Base-by-base conservation (phyloP, 2,113 vertebrate species). In the Sorex araneus region DNA sequence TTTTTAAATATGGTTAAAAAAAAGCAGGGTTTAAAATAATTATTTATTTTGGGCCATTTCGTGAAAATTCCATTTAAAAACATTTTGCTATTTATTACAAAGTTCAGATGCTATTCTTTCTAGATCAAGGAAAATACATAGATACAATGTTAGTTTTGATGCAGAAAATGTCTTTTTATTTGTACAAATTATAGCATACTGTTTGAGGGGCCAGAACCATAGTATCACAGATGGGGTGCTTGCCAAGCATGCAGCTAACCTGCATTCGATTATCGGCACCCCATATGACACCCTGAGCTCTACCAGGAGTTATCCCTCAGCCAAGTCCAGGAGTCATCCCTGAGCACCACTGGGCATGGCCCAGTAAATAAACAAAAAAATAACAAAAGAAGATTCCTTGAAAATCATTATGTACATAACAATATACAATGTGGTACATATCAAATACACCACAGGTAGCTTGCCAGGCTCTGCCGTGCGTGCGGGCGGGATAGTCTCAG, bases 121-220 rank as follows among this genome's bases (percentile, higher is more conserved):
- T 89, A 94, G 43, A 92, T 85, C 34, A 80, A 76, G 43, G 6
- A 95, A 92, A 92, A 84, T 91, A 95, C 87, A 92, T 96, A 93
- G 89, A 34, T 77, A 95, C 28, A 95, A 89, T 96, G 74, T 86
- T 96, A 91, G 71, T 91, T 32, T 94, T 90, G 19, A 45, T 95
- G 93, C 86, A 84, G 45, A 95, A 95, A 30, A 78, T 79, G 95
- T 92, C 88, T 50, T 95, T 66, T 97, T 87, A 96, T 28, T 73
- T 91, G 36, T 79, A 45, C 30, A 90, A 84, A 85, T 85, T 69
- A 79, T 82, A 13, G 2, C 21, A 43, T 50, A 60, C 16, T 83
- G 10, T 92, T 79, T 60, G 28, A 13, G 47, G 47, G 47, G 13
- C 13, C 47, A 50, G 9, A 50, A 13, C 47, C 5, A 50, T 50